Conservation (phyloP, 1,140 invertebrate genomes). For the Heliconius eleuchia region DNA sequence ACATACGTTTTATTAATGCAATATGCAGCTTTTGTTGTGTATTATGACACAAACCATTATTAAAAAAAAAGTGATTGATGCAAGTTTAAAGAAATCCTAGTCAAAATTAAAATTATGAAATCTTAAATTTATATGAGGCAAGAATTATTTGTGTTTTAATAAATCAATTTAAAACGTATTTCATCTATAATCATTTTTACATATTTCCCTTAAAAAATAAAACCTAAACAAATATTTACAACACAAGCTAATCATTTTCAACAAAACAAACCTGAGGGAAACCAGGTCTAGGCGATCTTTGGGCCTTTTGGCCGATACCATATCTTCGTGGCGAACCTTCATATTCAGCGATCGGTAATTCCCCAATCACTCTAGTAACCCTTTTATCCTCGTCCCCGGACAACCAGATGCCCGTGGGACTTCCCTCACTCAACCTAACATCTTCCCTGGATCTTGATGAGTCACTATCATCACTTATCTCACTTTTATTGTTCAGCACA, state of each 20-base stretch:
- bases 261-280: conserved; percentile 76
- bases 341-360: conserved; percentile 94
- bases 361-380: conserved; percentile 91
- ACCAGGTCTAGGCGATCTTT: conserved; percentile 73
- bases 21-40: background rate
- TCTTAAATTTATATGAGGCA: too few relatives aligned
- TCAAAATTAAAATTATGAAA: too few relatives aligned
- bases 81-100: too few relatives aligned
- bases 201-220: too few relatives aligned
- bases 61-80: background rate
- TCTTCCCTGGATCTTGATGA: conserved; percentile 64
- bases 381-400: conserved; percentile 82
- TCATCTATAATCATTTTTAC: too few relatives aligned
- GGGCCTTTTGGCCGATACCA: conserved; percentile 82
- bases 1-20: background rate
- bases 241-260: background rate
- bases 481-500: conserved; percentile 73
- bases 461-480: conserved; percentile 67
- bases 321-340: conserved; percentile 94
- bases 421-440: conserved; percentile 62
- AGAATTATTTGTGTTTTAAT: too few relatives aligned
- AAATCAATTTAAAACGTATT: too few relatives aligned
- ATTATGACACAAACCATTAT: background rate
- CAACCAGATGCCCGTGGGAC: conserved; percentile 64
- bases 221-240: too few relatives aligned